These are phyloP conservation scores for Xanthia icteritia DNA, from an alignment of 2,888 invertebrate genomes.

Conservation along the genomic window DNA sequence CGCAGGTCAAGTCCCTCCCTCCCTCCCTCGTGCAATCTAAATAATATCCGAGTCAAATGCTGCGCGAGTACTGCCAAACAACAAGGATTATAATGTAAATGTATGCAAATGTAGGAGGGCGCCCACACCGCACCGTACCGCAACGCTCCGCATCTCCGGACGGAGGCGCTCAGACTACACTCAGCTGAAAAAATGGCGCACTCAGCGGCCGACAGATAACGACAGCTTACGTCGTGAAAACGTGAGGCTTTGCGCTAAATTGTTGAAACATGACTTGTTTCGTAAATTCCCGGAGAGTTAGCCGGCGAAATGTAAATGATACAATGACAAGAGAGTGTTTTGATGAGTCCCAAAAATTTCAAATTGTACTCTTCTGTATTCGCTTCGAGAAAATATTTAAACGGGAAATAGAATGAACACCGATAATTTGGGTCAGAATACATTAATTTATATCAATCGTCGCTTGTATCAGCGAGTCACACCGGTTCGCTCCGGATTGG, in stretches of 20 bases:
- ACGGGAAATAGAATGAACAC: constrained; percentile 37
- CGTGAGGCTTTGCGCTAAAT: constrained; percentile 82
- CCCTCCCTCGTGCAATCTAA: constrained; percentile 67
- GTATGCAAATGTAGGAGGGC: constrained; percentile 82
- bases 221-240: constrained; percentile 81
- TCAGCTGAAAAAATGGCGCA: constrained; percentile 61
- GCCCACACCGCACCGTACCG: constrained; percentile 30
- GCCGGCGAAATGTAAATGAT: constrained; percentile 73
- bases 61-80: constrained; percentile 72
- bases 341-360: constrained; percentile 56
- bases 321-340: constrained; percentile 72
- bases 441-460: constrained; percentile 20
- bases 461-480: constrained; percentile 2
- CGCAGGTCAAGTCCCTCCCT: too few species aligned
- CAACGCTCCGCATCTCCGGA: constrained; percentile 12
- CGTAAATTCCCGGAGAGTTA: constrained; percentile 67
- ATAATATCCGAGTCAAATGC: constrained; percentile 71
- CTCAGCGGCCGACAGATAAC: constrained; percentile 76
- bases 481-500: too few species aligned
- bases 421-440: constrained; percentile 35
- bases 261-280: constrained; percentile 83
- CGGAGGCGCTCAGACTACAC: constrained; percentile 20
- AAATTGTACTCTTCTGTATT: constrained; percentile 44
- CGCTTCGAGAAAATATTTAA: constrained; percentile 30
- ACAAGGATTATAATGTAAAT: constrained; percentile 86